Evolutionary conservation across 2,113 vertebrate genomes (phyloP), one percentile per base, ranked within the genome.

Genomic region (Atherinomorus stipes): DNA sequence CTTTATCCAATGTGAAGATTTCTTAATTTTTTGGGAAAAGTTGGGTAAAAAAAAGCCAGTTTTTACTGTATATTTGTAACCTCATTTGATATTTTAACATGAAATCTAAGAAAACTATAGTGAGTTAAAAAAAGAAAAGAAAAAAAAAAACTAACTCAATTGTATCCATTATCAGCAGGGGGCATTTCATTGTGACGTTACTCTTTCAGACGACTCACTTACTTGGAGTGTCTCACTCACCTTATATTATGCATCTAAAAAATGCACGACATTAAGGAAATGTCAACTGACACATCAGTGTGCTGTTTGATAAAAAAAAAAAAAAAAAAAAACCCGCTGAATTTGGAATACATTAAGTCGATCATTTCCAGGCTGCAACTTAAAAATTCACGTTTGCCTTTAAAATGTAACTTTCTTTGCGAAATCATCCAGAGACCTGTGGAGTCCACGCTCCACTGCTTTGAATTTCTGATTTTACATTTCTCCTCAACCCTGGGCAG

Each of bases 381-480:
- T 37, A 22, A 56, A 75, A 57, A 47, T 15, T 22, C n/a, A 76
- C 7, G 13, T 64, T 45, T 8, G 16, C 44, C 12, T 28, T 34
- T 56, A 37, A 56, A 22, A 77, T 7, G 11, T 23, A 9, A 18
- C 13, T 37, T 70, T 73, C 26, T 21, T 42, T 11, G 21, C 63
- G 75, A 77, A 15, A 61, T 73, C 37, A 75, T 84, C 47, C 28
- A 4, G 58, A 84, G n/a, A 64, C 38, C 19, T 74, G 76, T 44
- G 34, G 51, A 65, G 61, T 57, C 4, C 38, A 81, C 40, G 18
- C 25, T 38, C 49, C 18, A 21, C 28, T 23, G 52, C 69, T 64
- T 64, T 64, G 31, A 58, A 37, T 71, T 69, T 60, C 49, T 42
- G 38, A 72, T 74, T 74, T 76, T 37, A 64, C 68, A 44, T 73